A percentile compares a stretch with the other conserved stretches of the same genome.
phyloP scores from a whole-genome alignment of 1,140 invertebrate genomes.

The Acyrthosiphon pisum region DNA sequence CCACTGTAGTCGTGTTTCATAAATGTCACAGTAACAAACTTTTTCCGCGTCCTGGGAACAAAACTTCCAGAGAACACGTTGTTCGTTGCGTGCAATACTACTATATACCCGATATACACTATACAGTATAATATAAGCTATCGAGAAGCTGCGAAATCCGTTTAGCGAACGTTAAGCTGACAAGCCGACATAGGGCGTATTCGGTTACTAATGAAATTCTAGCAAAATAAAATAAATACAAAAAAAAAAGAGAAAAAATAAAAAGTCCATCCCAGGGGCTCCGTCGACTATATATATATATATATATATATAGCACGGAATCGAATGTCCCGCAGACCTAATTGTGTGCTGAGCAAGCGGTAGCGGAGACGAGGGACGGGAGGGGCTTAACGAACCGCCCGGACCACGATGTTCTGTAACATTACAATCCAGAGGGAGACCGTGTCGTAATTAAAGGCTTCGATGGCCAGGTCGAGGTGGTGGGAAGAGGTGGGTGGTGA shows the following conservation, averaged over 20 bases:
- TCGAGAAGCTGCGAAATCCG: conserved; percentile 39
- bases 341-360: conserved; percentile 12
- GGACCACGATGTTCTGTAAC: conserved; percentile 37
- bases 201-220: conserved; percentile 48
- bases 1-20: background rate
- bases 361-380: background rate
- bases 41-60: background rate
- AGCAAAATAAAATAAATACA: conserved; percentile 26
- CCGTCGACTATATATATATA: background rate
- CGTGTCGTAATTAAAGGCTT: conserved; percentile 54
- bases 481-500: background rate
- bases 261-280: conserved; percentile 30
- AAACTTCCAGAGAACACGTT: conserved; percentile 32
- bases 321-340: conserved; percentile 47
- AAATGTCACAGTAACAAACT: conserved; percentile 30
- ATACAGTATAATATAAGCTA: background rate
- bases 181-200: conserved; percentile 19
- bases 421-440: conserved; percentile 30
- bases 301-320: conserved; percentile 21
- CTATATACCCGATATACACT: background rate
- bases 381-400: conserved; percentile 32
- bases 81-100: conserved; percentile 2
- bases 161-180: conserved; percentile 31
- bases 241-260: background rate
- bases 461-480: conserved; percentile 4